Evolutionary conservation across 2,888 invertebrate species (phyloP).

Genomic region (Cryptophagus acutangulus): DNA sequence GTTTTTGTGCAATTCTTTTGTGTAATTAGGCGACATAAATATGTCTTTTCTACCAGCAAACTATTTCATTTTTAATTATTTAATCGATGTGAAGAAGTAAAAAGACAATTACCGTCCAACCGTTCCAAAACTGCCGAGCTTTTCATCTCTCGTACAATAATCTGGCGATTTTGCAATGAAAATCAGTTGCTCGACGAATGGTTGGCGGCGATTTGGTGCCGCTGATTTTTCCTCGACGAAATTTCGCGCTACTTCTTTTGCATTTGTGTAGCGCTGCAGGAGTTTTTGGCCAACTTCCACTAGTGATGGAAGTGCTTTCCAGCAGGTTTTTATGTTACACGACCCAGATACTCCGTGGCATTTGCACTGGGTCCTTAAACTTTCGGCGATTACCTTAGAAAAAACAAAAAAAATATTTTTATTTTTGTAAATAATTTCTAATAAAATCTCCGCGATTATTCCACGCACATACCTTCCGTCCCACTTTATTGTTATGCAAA

Average conservation of each 20-base stretch:
- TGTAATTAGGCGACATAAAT: conserved; percentile 7
- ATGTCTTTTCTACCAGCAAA: conserved; percentile 1
- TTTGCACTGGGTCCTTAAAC: conserved; percentile 64
- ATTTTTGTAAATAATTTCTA: too few relatives aligned
- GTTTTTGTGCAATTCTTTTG: too few relatives aligned
- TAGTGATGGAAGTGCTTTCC: conserved; percentile 66
- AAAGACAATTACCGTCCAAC: conserved; percentile 59
- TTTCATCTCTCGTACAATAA: conserved; percentile 71
- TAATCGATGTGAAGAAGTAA: too few relatives aligned
- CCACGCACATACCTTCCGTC: conserved; percentile 58
- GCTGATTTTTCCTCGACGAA: conserved; percentile 23
- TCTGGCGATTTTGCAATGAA: conserved; percentile 78
- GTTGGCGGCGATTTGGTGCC: conserved; percentile 30
- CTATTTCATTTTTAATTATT: conserved; percentile 3
- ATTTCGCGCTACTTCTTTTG: conserved; percentile 47
- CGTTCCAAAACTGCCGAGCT: conserved; percentile 72
- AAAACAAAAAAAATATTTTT: conserved; percentile 4
- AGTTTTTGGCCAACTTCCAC: conserved; percentile 53
- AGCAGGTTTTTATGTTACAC: conserved; percentile 77
- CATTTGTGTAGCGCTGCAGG: conserved; percentile 56
- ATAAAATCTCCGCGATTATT: background rate
- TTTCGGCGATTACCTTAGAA: conserved; percentile 59
- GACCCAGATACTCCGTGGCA: conserved; percentile 83
- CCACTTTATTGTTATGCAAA: conserved; percentile 72
- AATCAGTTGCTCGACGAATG: conserved; percentile 58